These are phyloP conservation scores for Sardinella longiceps DNA, from an alignment of 2,797 vertebrate species.

Conservation along the genomic window DNA sequence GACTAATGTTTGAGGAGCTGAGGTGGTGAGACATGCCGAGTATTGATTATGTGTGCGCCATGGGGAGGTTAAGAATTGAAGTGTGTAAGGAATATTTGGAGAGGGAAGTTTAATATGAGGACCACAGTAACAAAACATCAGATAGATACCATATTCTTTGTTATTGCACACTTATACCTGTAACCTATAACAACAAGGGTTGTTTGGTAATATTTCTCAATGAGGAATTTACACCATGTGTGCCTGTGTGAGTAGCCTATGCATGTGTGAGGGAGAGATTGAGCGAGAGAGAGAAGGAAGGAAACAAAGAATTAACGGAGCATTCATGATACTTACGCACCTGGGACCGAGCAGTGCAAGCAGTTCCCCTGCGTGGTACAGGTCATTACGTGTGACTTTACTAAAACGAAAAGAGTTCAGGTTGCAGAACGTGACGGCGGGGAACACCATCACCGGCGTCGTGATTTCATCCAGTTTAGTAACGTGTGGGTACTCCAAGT, in stretches of 20 bases:
- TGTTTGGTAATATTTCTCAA: neutral
- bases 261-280: neutral
- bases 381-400: slow-evolving; percentile 92
- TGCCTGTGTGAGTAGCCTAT: neutral
- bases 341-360: slow-evolving; percentile 95
- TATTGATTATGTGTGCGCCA: neutral
- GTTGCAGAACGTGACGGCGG: slow-evolving; percentile 96
- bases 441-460: slow-evolving; percentile 88
- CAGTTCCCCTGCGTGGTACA: slow-evolving; percentile 96
- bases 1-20: too few relatives aligned
- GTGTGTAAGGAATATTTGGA: neutral
- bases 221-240: neutral
- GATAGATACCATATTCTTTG: neutral
- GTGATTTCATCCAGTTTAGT: slow-evolving; percentile 95
- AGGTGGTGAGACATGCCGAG: neutral
- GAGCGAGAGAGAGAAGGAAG: slow-evolving; percentile 13
- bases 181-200: neutral
- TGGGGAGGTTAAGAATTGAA: neutral
- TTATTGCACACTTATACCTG: too few relatives aligned
- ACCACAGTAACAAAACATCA: neutral
- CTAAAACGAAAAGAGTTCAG: slow-evolving; percentile 98
- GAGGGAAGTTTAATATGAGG: neutral
- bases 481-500: slow-evolving; percentile 95
- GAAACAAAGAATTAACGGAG: neutral
- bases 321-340: slow-evolving; percentile 67